Conservation (phyloP, 2,797 vertebrate genomes). For the Sus cebifrons region DNA sequence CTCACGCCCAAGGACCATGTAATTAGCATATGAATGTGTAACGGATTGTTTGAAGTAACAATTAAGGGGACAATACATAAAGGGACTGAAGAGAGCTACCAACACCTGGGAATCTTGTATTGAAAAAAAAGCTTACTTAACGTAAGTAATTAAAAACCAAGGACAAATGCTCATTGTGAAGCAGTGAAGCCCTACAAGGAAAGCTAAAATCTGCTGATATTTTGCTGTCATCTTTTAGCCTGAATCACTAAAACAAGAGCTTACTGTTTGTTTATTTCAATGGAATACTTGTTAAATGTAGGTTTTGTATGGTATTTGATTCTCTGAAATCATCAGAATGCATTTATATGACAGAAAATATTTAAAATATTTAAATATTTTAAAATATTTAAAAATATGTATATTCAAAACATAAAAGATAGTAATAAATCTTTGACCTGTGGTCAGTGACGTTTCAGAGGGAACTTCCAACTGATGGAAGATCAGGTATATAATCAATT, state of each 20-base stretch:
- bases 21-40: conserved; percentile 88
- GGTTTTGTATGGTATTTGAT: conserved; percentile 28
- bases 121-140: conserved; percentile 85
- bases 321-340: conserved; percentile 38
- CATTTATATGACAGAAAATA: neutral
- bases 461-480: neutral
- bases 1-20: conserved; percentile 82
- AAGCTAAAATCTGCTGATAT: conserved; percentile 59
- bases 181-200: conserved; percentile 28
- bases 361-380: too few species aligned
- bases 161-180: conserved; percentile 81
- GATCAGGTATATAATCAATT: neutral
- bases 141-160: conserved; percentile 86
- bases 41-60: conserved; percentile 86
- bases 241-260: conserved; percentile 62
- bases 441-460: neutral
- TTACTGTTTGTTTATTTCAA: conserved; percentile 60
- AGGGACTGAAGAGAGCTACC: conserved; percentile 80
- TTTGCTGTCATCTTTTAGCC: conserved; percentile 53
- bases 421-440: neutral
- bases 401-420: conserved; percentile 25
- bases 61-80: conserved; percentile 86
- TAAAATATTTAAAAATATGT: neutral
- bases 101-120: conserved; percentile 87
- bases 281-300: conserved; percentile 45